These are phyloP conservation scores for Xenopus petersii DNA, from an alignment of 2,797 vertebrate genomes.

Conservation along the genomic window DNA sequence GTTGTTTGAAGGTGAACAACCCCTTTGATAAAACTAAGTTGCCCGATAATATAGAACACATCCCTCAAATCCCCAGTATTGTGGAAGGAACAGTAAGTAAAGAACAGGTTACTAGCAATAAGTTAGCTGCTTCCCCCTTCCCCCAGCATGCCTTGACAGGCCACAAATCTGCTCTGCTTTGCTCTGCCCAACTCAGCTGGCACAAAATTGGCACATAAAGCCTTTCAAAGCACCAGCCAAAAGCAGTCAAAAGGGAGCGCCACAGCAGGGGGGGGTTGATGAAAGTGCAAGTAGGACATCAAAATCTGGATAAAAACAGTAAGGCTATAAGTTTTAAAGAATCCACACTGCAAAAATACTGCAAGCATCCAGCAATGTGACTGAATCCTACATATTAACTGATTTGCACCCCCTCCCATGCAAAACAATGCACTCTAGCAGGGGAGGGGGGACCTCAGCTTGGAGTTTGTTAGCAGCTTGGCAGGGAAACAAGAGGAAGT, in stretches of 20 bases:
- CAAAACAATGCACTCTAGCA: neutral
- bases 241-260: neutral
- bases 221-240: neutral
- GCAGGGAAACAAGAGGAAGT: slow-evolving; percentile 20
- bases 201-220: neutral
- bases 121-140: neutral
- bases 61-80: neutral
- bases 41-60: too few relatives aligned
- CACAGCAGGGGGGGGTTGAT: neutral
- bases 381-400: too few relatives aligned
- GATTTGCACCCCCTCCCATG: neutral
- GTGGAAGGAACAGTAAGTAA: neutral
- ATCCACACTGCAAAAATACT: too few relatives aligned
- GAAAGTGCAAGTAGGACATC: neutral
- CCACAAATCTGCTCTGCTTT: neutral
- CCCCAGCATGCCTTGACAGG: slow-evolving; percentile 10
- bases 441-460: neutral
- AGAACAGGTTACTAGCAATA: neutral
- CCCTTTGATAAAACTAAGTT: too few relatives aligned
- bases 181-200: slow-evolving; percentile 3
- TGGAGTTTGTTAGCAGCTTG: neutral
- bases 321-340: too few relatives aligned
- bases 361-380: too few relatives aligned
- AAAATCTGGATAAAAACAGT: neutral
- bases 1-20: too few relatives aligned